Evolutionary conservation across 2,888 invertebrate genomes (phyloP), one percentile per base, ranked within the genome.

Genomic region (Blera fallax): DNA sequence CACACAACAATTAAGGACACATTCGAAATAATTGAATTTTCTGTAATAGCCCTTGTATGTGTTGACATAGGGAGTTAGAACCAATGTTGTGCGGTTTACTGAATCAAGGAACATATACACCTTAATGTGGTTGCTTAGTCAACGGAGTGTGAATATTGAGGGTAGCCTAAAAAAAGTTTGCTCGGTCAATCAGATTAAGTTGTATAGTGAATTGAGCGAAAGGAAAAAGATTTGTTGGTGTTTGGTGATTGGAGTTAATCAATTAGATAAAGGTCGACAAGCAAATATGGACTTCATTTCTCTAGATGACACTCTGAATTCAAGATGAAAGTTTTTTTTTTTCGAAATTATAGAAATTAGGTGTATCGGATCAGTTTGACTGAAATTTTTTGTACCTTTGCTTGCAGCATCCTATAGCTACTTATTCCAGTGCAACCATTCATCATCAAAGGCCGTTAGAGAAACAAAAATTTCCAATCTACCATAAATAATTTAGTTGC

Each of bases 1-100:
- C 72, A 65, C 58, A 73, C 69, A 67, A 29, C 83, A 73, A 83
- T 83, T 73, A 83, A 54, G 78, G 83, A 72, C 52, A 79, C 83
- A 83, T 83, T 83, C 34, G 52, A 73, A 78, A 67, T 83, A 73
- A 83, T 73, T 79, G 73, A 78, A 78, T 83, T 83, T 54, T 14
- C 52, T 29, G 40, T 72, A 62, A 56, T 62, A 48, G 62, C 18
- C 72, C 58, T 60, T 56, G 37, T 34, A 40, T 48, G 37, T 77
- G 64, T 83, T 48, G 60, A 72, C 62, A 58, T 58, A 32, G 18
- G 32, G 37, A 29, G 29, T 52, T 7, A 5, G 11, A 58, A 43
- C 16, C 52, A 76, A n/a, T 14, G 34, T 58, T 50, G 8, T 65
- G 43, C 29, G 65, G 82, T 78, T 50, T 52, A 65, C 27, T 45